phyloP scores from a whole-genome alignment of 2,113 vertebrate genomes.

The Hiodon alosoides region DNA sequence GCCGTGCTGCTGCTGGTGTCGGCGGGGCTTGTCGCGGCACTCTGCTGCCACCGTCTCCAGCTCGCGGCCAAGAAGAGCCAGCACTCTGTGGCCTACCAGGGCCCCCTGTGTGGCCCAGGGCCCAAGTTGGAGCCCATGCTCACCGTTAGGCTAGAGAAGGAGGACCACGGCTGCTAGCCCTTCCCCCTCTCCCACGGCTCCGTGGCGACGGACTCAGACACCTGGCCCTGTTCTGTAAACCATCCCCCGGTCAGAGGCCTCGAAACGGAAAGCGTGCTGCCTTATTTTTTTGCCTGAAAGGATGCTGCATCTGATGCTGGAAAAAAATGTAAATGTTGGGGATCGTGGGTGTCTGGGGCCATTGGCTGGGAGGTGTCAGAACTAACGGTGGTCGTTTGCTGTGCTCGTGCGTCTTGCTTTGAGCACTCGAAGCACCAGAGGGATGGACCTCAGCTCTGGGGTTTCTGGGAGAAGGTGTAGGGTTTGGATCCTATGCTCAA shows the following conservation, averaged over 20 bases:
- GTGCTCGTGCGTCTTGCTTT: too few species aligned
- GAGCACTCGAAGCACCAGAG: too few species aligned
- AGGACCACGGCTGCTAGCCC: conserved; percentile 59
- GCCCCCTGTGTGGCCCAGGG: conserved; percentile 61
- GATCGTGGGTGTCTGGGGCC: background rate
- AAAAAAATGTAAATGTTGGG: background rate
- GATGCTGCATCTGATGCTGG: conserved; percentile 11
- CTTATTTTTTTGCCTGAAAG: background rate
- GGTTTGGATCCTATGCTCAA: too few species aligned
- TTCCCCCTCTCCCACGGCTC: too few species aligned
- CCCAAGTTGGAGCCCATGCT: conserved; percentile 87
- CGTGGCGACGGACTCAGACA: background rate
- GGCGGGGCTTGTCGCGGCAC: conserved; percentile 80
- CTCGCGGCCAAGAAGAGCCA: conserved; percentile 93
- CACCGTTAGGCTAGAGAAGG: conserved; percentile 91
- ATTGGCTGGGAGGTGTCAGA: too few species aligned
- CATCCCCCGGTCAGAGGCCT: background rate
- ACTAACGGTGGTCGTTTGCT: too few species aligned
- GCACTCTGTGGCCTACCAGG: conserved; percentile 86
- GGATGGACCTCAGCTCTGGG: too few species aligned
- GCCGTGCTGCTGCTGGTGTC: conserved; percentile 89
- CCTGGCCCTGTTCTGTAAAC: background rate
- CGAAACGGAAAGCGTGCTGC: background rate
- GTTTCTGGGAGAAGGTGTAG: too few species aligned
- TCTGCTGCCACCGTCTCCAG: conserved; percentile 94